A percentile compares a stretch with the other conserved stretches of the same genome.
Evolutionary conservation across 2,888 invertebrate species (phyloP).

Genomic region (Chloroclystis v-ata): DNA sequence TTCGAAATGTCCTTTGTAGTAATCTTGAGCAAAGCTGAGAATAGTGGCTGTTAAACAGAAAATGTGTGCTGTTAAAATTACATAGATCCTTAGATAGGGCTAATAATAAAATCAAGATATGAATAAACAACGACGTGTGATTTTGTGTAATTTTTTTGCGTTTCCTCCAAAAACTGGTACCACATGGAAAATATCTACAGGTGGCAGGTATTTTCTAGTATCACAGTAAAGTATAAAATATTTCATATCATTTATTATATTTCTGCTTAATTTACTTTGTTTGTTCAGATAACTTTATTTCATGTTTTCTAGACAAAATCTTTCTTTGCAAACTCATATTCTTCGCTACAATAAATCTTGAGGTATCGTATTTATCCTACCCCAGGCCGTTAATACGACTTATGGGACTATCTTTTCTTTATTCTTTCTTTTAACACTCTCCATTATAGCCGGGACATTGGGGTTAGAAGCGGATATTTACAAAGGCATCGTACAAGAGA

Average conservation of each 20-base stretch:
- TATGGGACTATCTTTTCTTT: constrained; percentile 20
- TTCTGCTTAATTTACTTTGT: too few relatives aligned
- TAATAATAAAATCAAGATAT: too few relatives aligned
- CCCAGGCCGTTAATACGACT: constrained; percentile 17
- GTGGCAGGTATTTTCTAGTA: too few relatives aligned
- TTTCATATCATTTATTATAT: too few relatives aligned
- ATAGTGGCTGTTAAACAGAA: constrained; percentile 14
- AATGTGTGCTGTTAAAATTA: constrained; percentile 10
- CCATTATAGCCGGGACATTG: constrained; percentile 49
- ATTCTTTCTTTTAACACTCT: constrained; percentile 26
- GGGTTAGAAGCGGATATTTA: constrained; percentile 48
- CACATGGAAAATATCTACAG: too few relatives aligned
- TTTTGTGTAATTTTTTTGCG: too few relatives aligned
- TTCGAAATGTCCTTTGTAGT: constrained; percentile 33
- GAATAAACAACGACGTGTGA: too few relatives aligned
- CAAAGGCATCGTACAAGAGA: constrained; percentile 45
- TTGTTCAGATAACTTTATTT: not conserved
- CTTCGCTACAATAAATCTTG: constrained; percentile 21
- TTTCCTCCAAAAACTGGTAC: too few relatives aligned
- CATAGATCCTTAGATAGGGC: too few relatives aligned
- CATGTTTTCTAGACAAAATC: constrained; percentile 1
- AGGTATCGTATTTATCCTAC: constrained; percentile 19
- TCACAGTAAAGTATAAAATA: too few relatives aligned
- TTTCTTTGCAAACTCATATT: constrained; percentile 13
- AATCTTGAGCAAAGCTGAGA: constrained; percentile 29